phyloP scores from a whole-genome alignment of 2,888 invertebrate genomes.

The Diabrotica balteata region DNA sequence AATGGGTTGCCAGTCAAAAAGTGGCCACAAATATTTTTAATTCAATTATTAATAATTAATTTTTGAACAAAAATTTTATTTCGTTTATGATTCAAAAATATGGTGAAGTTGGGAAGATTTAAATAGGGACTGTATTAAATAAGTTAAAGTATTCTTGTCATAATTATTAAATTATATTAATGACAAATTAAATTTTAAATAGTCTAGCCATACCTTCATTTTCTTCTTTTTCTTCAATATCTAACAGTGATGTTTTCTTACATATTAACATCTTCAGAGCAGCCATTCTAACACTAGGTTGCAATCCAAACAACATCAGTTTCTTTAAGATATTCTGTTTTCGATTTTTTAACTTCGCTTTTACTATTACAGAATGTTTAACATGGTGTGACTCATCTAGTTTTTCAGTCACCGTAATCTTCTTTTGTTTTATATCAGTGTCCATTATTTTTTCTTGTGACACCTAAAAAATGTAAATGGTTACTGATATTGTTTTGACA shows the following conservation, averaged over 20 bases:
- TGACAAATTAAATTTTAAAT: too few species aligned
- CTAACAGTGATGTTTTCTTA: conserved; percentile 55
- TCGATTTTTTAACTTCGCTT: conserved; percentile 55
- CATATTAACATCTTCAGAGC: conserved; percentile 58
- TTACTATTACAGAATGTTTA: conserved; percentile 54
- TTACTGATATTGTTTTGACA: neutral
- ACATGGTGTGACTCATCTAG: conserved; percentile 43
- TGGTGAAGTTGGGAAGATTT: too few species aligned
- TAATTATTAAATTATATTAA: too few species aligned
- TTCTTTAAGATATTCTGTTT: conserved; percentile 57
- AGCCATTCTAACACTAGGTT: conserved; percentile 59
- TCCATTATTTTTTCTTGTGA: conserved; percentile 45
- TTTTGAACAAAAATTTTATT: too few species aligned
- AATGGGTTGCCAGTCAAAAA: too few species aligned
- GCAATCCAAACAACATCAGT: conserved; percentile 57
- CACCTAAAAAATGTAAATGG: conserved; percentile 34
- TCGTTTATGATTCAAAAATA: too few species aligned
- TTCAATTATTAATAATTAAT: too few species aligned
- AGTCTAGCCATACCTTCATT: conserved; percentile 39
- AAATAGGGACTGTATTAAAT: too few species aligned
- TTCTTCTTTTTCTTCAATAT: conserved; percentile 50
- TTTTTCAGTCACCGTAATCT: conserved; percentile 54
- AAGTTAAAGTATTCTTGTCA: too few species aligned
- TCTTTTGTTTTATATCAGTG: conserved; percentile 47
- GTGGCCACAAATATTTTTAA: too few species aligned